Percentiles rank a stretch among this genome's conserved stretches.
phyloP scores from a whole-genome alignment of 64 coral and sea anemone genomes.

The Montipora efflorescens region DNA sequence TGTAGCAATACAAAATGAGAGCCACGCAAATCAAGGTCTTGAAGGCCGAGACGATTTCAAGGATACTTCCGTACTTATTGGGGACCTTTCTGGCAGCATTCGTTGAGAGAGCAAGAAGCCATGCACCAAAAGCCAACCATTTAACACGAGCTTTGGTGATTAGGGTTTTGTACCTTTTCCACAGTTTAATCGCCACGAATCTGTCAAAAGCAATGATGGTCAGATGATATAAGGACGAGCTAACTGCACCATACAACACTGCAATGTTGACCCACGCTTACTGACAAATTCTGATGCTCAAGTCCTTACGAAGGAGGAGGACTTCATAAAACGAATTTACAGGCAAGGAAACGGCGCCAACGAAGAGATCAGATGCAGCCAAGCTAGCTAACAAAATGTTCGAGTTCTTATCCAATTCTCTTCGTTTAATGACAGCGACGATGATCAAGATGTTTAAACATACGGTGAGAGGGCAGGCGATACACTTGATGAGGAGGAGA shows the following conservation, averaged over 20 bases:
- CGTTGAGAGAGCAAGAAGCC: not conserved
- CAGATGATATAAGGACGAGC: conserved; percentile 33
- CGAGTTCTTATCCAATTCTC: not conserved
- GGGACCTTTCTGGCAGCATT: not conserved
- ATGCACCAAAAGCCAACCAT: not conserved
- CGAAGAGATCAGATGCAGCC: conserved; percentile 5
- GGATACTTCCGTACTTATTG: not conserved
- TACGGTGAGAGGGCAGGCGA: not conserved
- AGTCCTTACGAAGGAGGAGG: not conserved
- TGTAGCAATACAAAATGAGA: conserved; percentile 20
- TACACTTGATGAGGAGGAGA: not conserved
- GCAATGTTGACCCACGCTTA: not conserved
- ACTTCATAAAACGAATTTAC: not conserved
- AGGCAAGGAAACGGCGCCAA: conserved; percentile 7
- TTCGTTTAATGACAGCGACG: conserved; percentile 3
- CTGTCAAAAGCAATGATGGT: not conserved
- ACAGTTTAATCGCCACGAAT: conserved; percentile 19
- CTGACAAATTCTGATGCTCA: not conserved
- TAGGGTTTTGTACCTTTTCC: not conserved
- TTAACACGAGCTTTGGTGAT: conserved; percentile 21
- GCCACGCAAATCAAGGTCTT: not conserved
- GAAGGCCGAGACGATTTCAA: not conserved
- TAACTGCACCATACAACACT: conserved; percentile 5
- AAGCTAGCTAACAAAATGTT: conserved; percentile 29
- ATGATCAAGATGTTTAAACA: conserved; percentile 6